Conservation (phyloP, 2,797 vertebrate genomes). For the Myiotriccus ornatus region DNA sequence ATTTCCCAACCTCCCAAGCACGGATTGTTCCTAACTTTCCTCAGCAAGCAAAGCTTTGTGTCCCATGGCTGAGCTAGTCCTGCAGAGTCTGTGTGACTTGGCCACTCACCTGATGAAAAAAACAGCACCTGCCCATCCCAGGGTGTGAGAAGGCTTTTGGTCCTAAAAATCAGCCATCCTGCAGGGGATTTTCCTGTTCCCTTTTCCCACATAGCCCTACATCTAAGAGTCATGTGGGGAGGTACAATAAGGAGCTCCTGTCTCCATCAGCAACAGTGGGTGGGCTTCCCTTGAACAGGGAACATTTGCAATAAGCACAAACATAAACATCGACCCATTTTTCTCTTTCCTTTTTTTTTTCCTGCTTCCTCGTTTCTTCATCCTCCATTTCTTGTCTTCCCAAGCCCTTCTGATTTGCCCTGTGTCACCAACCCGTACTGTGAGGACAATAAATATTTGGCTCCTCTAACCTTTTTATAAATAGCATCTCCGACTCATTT, state of each 20-base stretch:
- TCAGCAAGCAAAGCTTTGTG: neutral
- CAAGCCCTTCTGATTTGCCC: neutral
- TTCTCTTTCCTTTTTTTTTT: neutral
- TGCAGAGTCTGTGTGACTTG: too few species aligned
- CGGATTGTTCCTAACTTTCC: neutral
- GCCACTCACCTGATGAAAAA: neutral
- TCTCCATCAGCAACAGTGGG: neutral
- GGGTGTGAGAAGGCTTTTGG: neutral
- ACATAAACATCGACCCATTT: neutral
- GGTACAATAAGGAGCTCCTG: neutral
- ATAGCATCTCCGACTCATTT: fast-evolving
- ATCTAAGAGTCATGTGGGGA: neutral
- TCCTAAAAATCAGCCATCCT: neutral
- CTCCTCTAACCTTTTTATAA: neutral
- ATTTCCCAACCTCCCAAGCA: neutral
- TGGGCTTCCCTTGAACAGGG: neutral
- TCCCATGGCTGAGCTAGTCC: neutral
- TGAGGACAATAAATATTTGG: neutral
- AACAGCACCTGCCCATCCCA: neutral
- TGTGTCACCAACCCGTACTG: neutral
- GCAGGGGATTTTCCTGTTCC: neutral
- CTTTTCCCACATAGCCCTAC: neutral
- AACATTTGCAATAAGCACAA: neutral
- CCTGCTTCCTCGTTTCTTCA: neutral
- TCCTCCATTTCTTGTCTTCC: neutral